phyloP scores from a whole-genome alignment of 2,797 vertebrate species.

The Myripristis murdjan region DNA sequence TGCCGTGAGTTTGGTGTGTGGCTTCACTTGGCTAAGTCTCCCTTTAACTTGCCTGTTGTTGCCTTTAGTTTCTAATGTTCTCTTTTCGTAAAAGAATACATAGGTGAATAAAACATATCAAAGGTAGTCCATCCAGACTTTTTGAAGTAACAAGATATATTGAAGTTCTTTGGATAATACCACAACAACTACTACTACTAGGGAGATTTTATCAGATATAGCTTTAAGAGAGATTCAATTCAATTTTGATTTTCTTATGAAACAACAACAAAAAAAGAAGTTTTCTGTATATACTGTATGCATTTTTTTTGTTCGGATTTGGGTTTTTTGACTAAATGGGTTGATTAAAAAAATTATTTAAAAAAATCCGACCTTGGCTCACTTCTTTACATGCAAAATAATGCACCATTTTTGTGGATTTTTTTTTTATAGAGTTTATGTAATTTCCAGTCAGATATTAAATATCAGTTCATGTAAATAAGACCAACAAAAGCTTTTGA shows the following conservation, averaged over 20 bases:
- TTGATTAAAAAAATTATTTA: conserved; percentile 78
- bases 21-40: conserved; percentile 54
- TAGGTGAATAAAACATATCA: conserved; percentile 85
- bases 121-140: conserved; percentile 73
- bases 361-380: conserved; percentile 58
- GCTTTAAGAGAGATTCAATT: conserved; percentile 80
- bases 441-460: conserved; percentile 50
- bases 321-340: conserved; percentile 75
- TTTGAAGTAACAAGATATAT: conserved; percentile 69
- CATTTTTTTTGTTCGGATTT: conserved; percentile 58
- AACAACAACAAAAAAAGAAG: conserved; percentile 21
- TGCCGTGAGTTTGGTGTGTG: conserved; percentile 22
- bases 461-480: conserved; percentile 78
- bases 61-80: conserved; percentile 85
- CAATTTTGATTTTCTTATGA: conserved; percentile 66
- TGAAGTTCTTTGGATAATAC: conserved; percentile 75
- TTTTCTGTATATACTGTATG: conserved; percentile 79
- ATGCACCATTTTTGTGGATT: conserved; percentile 59
- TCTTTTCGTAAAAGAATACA: conserved; percentile 73
- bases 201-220: conserved; percentile 81
- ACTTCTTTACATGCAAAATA: conserved; percentile 57
- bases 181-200: conserved; percentile 52
- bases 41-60: conserved; percentile 85
- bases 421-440: conserved; percentile 63
- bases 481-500: conserved; percentile 55